Percentiles rank a stretch among this genome's conserved stretches.
phyloP scores from a whole-genome alignment of 92 coral and sea anemone genomes.

The Montipora capitata region DNA sequence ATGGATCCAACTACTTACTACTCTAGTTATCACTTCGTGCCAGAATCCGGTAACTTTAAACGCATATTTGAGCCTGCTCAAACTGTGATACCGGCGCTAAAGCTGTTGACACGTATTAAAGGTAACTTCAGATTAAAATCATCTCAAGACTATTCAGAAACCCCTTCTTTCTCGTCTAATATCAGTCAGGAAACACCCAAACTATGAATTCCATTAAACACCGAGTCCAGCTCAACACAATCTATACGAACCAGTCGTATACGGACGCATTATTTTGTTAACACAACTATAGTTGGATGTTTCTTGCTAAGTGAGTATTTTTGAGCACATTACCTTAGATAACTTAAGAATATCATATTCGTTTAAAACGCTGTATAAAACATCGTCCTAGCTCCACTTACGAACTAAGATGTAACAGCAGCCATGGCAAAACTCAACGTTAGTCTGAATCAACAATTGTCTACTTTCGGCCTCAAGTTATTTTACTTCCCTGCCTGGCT shows the following conservation, averaged over 20 bases:
- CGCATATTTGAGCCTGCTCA: constrained; percentile 13
- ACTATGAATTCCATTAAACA: constrained; percentile 9
- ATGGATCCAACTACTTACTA: not conserved
- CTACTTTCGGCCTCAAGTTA: no score
- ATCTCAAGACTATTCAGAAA: not conserved
- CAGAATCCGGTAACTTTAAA: not conserved
- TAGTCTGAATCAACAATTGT: no score
- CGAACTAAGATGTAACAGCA: no score
- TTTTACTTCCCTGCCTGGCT: no score
- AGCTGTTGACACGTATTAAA: not conserved
- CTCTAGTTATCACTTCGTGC: not conserved
- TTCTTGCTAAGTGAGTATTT: not conserved
- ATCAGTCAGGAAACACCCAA: not conserved
- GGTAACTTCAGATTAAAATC: not conserved
- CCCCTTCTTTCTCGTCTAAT: not conserved
- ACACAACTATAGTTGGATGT: not conserved
- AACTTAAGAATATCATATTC: no score
- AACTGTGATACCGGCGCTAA: not conserved
- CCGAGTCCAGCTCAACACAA: constrained; percentile 33
- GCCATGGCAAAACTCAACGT: no score
- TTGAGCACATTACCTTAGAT: not conserved
- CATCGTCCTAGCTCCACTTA: no score
- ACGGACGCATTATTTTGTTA: not conserved
- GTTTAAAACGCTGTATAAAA: no score
- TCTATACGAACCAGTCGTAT: constrained; percentile 38